Evolutionary conservation across 2,888 invertebrate genomes (phyloP).

Genomic region (Osedax fenrisi): DNA sequence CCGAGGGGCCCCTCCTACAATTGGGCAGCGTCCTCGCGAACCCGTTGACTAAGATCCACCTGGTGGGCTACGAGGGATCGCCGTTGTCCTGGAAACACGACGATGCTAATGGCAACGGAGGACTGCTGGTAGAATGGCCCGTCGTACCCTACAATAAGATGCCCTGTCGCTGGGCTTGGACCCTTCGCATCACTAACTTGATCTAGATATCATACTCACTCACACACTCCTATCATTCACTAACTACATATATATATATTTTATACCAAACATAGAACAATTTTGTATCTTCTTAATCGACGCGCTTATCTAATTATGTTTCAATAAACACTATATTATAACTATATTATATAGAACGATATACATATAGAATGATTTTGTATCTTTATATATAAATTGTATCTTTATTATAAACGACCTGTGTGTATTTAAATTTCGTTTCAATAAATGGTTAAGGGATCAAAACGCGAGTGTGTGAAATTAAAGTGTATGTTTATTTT

Average conservation of each 20-base stretch:
- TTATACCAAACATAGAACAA: neutral
- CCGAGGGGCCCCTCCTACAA: conserved; percentile 54
- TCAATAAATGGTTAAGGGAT: no score
- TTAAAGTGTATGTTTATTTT: no score
- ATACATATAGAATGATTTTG: no score
- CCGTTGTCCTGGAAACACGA: conserved; percentile 34
- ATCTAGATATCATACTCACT: neutral
- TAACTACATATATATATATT: neutral
- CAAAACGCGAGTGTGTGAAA: no score
- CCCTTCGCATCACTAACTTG: conserved; percentile 32
- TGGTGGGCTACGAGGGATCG: conserved; percentile 53
- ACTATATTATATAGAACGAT: no score
- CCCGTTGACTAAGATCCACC: conserved; percentile 47
- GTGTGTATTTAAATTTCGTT: no score
- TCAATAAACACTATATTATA: no score
- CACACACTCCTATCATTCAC: neutral
- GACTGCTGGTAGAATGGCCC: conserved; percentile 42
- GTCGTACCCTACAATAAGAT: conserved; percentile 32
- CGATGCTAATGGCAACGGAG: conserved; percentile 33
- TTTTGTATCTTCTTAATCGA: no score
- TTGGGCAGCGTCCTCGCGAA: conserved; percentile 52
- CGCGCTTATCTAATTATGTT: no score
- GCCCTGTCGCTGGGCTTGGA: conserved; percentile 36
- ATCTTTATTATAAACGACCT: no score
- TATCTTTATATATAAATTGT: no score